Evolutionary conservation across 92 coral and sea anemone species (phyloP), one percentile per base, ranked within the genome.

Genomic region (Desmophyllum pertusum): DNA sequence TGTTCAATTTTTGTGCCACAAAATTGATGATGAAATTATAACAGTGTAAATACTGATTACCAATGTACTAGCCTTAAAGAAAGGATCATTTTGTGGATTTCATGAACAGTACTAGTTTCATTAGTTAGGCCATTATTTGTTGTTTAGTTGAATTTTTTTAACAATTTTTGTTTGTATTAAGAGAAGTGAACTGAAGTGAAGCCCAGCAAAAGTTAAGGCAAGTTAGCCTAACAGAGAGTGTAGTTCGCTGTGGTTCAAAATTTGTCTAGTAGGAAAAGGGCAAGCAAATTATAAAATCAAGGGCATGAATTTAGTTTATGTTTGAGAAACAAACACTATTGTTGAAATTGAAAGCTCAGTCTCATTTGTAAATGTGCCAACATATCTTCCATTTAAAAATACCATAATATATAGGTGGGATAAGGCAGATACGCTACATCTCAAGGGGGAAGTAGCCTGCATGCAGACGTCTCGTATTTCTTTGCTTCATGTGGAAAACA

Each of bases 1-100:
- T 65, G 71, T 67, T 67, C 73, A 67, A 35, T 67, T 66, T 62
- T 38, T 37, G 29, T 37, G 73, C 45, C 73, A 19, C 42, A 33
- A 66, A 1, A 33, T 59, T 59, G 65, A 59, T 59, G 65, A 59
- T 59, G n/a, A 59, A 59, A 59, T n/a, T n/a, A n/a, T 25, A 27
- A 59, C 33, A 33, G 14, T 67, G 73, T 67, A 67, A 67, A 67
- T 67, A 67, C 65, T 18, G 73, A 67, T 35, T 38, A 50, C 13
- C 11, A 50, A 50, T 13, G 18, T 50, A 5, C 13, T 21, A 50
- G 13, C 55, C 18, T 3, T 13, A 19, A 67, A 15, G 73, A 38
- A 67, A 66, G 73, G 27, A 35, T 35, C 27, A 67, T 7, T 67
- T 23, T 37, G 31, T 10, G 33, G 27, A 59, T 25, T 55, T 25